A percentile compares a stretch with the other conserved stretches of the same genome.
These are phyloP conservation scores for Neotoxoptera formosana DNA, from an alignment of 1,140 invertebrate species.

Conservation along the genomic window DNA sequence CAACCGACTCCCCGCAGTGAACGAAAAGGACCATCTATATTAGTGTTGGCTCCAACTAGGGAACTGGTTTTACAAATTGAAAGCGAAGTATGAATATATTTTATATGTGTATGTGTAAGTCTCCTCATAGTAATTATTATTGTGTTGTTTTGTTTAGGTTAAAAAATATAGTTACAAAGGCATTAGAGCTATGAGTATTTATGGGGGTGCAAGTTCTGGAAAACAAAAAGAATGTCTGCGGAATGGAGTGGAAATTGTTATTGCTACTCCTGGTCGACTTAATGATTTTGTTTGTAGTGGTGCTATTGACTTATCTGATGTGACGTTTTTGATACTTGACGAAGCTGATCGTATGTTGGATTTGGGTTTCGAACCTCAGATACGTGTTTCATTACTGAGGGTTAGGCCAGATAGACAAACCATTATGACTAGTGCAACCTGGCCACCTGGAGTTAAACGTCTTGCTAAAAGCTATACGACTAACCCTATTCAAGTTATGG, in stretches of 20 bases:
- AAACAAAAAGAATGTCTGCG: conserved; percentile 77
- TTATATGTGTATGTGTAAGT: neutral
- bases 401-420: conserved; percentile 82
- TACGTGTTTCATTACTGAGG: conserved; percentile 80
- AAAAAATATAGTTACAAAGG: conserved; percentile 84
- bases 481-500: conserved; percentile 86
- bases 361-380: conserved; percentile 89
- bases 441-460: conserved; percentile 82
- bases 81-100: conserved; percentile 69
- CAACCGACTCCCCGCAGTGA: conserved; percentile 75
- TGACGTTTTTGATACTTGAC: conserved; percentile 91
- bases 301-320: conserved; percentile 62
- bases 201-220: conserved; percentile 81
- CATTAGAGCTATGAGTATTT: conserved; percentile 77
- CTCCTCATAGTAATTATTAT: neutral
- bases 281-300: conserved; percentile 76
- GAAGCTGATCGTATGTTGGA: conserved; percentile 89
- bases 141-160: conserved; percentile 63
- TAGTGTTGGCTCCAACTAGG: conserved; percentile 88
- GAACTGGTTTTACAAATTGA: conserved; percentile 92
- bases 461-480: conserved; percentile 86
- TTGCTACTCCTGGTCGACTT: conserved; percentile 87
- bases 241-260: conserved; percentile 84
- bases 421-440: conserved; percentile 91
- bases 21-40: conserved; percentile 80